Evolutionary conservation across 2,797 vertebrate species (phyloP), one percentile per base, ranked within the genome.

Genomic region (Coranthus polyacanthus): DNA sequence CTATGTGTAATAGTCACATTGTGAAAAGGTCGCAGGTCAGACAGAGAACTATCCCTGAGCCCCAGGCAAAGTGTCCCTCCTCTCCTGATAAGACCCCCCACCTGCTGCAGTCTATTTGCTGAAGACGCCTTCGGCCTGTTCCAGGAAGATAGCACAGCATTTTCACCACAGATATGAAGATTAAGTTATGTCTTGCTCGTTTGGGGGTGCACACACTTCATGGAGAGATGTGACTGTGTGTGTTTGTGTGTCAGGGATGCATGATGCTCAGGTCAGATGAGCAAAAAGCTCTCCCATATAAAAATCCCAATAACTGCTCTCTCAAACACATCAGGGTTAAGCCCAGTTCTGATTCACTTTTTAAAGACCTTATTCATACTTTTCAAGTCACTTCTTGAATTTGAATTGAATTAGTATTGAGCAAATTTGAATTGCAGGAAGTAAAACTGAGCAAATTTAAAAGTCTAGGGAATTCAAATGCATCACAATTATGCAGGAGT

Each of bases 1-100:
- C 36, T 18, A 9, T 54, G 52, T 58, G 43, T 54, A 45, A 55
- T 59, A 47, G 62, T 60, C 32, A 62, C 45, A 67, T 59, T 53
- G 53, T 50, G 17, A 52, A 66, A 56, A n/a, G 69, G 66, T 77
- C 56, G 69, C 6, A 74, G 79, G 72, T 79, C 75, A 76, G 65
- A 50, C 29, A 75, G 58, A 68, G 54, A 57, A 46, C 62, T 45
- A 54, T 81, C 26, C 42, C 57, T 49, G 58, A 71, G 59, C 69
- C 66, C 26, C 34, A 21, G 63, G 79, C 75, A 0, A 59, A 73
- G 65, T 75, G 65, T 73, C 75, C 61, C 64, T 13, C 45, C 13
- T 57, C 22, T 68, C 53, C 53, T 61, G 72, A 84, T 78, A 75
- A 84, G 75, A n/a, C 67, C 55, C 18, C 3, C 43, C 59, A 44